Conservation (phyloP, 2,113 vertebrate species). For the Amphilophus citrinellus region DNA sequence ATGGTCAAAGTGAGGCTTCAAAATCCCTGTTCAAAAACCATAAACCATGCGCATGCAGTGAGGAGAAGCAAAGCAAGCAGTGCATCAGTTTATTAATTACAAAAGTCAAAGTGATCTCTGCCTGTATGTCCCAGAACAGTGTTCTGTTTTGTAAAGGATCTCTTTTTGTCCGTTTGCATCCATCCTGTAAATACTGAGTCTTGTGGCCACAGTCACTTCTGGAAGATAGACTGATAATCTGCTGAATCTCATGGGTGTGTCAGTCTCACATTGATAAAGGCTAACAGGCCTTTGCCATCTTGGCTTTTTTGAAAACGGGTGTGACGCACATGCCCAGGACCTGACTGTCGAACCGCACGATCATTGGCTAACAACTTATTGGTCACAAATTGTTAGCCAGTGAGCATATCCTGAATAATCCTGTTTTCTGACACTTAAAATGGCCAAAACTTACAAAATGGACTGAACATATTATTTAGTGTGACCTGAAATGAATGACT, state of each 20-base stretch:
- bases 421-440: background rate
- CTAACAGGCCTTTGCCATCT: background rate
- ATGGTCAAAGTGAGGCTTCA: background rate
- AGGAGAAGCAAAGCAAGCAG: background rate
- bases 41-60: background rate
- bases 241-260: background rate
- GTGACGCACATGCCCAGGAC: background rate
- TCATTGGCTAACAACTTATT: background rate
- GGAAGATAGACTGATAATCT: background rate
- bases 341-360: too few species aligned
- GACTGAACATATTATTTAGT: background rate
- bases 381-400: background rate
- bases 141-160: background rate
- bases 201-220: background rate
- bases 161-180: background rate
- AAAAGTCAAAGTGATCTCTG: background rate
- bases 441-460: background rate
- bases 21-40: background rate
- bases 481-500: background rate
- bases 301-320: background rate
- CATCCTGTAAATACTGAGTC: background rate
- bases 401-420: background rate
- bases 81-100: constrained; percentile 14
- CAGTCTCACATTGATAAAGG: background rate
- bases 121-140: background rate